Evolutionary conservation across 2,113 vertebrate species (phyloP).

Genomic region (Paradoxurus hermaphroditus): DNA sequence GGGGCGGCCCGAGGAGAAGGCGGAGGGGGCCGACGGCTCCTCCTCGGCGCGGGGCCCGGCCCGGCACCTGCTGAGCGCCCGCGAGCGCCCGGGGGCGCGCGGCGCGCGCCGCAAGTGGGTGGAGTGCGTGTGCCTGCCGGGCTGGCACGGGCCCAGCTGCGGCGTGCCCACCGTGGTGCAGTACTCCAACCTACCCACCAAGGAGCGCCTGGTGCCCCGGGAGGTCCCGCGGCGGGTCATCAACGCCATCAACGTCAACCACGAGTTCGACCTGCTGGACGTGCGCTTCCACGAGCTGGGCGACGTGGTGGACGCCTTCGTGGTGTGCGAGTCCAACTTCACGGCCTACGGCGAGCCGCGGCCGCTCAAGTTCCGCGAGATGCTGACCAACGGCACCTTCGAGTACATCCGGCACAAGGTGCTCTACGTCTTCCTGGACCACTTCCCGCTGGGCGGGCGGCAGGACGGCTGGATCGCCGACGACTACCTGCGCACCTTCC

Average conservation of each 20-base stretch:
- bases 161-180: slow-evolving; percentile 98
- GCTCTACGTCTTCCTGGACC: slow-evolving; percentile 97
- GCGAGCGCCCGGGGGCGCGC: background rate
- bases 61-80: slow-evolving; percentile 68
- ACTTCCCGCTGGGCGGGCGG: slow-evolving; percentile 94
- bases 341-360: slow-evolving; percentile 95
- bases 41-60: background rate
- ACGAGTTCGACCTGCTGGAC: slow-evolving; percentile 97
- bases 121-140: slow-evolving; percentile 94
- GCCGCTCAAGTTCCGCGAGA: slow-evolving; percentile 91
- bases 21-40: slow-evolving; percentile 24
- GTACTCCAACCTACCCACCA: slow-evolving; percentile 97
- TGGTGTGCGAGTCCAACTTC: slow-evolving; percentile 98
- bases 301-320: slow-evolving; percentile 93
- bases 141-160: slow-evolving; percentile 98
- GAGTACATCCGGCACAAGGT: slow-evolving; percentile 96
- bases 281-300: slow-evolving; percentile 94
- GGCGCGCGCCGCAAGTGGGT: slow-evolving; percentile 89
- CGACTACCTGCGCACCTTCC: slow-evolving; percentile 96
- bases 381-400: slow-evolving; percentile 93
- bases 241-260: slow-evolving; percentile 98
- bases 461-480: slow-evolving; percentile 99
- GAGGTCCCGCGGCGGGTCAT: slow-evolving; percentile 91
- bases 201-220: slow-evolving; percentile 93
- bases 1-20: slow-evolving; percentile 74